These are phyloP conservation scores for Temnopleurus reevesii DNA, from an alignment of 53 echinoderm and acorn worm genomes.

Conservation along the genomic window DNA sequence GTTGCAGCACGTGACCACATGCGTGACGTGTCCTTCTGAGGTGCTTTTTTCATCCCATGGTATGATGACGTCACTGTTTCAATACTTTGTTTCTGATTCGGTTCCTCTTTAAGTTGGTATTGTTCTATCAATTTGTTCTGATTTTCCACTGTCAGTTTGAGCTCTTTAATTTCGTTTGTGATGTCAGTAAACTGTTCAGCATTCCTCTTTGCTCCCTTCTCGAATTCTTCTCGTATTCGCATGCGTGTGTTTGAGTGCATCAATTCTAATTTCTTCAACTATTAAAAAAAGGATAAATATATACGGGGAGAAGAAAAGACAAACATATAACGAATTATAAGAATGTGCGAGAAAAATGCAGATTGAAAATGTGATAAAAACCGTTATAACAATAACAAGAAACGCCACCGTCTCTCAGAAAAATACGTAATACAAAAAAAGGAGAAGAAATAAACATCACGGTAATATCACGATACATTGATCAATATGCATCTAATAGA, in stretches of 20 bases:
- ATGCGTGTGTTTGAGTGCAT: slow-evolving; percentile 19
- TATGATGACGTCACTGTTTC: neutral
- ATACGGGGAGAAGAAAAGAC: neutral
- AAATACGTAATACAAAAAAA: neutral
- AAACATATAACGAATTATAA: neutral
- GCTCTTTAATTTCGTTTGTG: neutral
- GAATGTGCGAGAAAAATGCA: neutral
- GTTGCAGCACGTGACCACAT: neutral
- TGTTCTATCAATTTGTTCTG: neutral
- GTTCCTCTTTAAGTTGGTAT: neutral
- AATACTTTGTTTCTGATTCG: neutral
- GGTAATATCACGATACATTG: too few species aligned
- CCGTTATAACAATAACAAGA: too few species aligned
- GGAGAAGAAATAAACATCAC: too few species aligned
- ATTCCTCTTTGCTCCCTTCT: neutral
- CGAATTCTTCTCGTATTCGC: neutral
- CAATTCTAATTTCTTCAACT: neutral
- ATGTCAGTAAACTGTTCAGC: neutral
- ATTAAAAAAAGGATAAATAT: neutral
- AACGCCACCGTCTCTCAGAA: too few species aligned
- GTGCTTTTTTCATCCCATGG: neutral
- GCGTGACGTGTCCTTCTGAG: neutral
- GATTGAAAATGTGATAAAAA: too few species aligned
- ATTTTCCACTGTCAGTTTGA: neutral
- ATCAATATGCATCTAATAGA: too few species aligned